Conservation (phyloP, 2,797 vertebrate species). For the Scomberomorus guttatus region DNA sequence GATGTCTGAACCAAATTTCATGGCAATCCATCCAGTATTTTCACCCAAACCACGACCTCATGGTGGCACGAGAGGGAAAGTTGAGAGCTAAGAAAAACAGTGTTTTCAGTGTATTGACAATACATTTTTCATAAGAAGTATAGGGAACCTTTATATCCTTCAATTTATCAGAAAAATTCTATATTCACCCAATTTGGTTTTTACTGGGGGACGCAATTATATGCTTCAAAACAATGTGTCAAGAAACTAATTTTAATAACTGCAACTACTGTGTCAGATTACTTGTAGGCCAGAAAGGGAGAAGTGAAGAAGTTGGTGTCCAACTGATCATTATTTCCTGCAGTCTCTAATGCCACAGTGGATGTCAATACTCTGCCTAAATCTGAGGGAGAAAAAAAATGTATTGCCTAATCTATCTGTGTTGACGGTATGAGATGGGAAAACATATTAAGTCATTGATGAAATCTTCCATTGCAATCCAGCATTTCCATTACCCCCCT, state of each 20-base stretch:
- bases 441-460: slow-evolving; percentile 25
- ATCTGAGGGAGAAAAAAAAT: background rate
- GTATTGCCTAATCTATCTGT: background rate
- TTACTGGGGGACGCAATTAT: background rate
- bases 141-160: background rate
- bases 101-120: too few relatives aligned
- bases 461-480: slow-evolving; percentile 9
- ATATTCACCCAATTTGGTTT: too few relatives aligned
- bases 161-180: too few relatives aligned
- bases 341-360: background rate
- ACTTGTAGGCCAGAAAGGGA: background rate
- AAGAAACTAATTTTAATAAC: background rate
- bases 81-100: too few relatives aligned
- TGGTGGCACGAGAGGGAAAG: too few relatives aligned
- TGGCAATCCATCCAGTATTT: background rate
- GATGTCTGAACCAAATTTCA: too few relatives aligned
- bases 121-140: background rate
- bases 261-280: background rate
- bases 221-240: background rate
- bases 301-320: background rate
- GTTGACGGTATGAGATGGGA: slow-evolving; percentile 22
- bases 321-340: background rate
- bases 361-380: background rate
- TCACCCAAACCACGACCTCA: too few relatives aligned
- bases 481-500: background rate